A percentile compares a stretch with the other conserved stretches of the same genome.
phyloP scores from a whole-genome alignment of 2,797 vertebrate genomes.

The Nannoperca obscura region DNA sequence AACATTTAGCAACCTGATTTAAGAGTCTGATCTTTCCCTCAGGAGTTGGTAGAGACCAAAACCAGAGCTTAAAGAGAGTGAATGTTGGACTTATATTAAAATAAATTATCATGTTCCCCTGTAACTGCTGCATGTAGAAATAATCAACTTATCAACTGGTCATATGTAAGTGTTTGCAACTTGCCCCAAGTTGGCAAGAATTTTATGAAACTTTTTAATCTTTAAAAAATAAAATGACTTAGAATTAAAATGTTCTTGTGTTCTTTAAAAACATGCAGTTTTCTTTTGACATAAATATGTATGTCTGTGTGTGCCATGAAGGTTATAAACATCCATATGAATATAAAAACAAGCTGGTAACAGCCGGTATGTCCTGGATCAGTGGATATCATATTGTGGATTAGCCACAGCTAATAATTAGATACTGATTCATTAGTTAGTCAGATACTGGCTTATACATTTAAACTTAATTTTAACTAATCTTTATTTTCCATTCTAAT shows the following conservation, averaged over 20 bases:
- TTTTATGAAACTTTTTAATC: not conserved
- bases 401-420: constrained; percentile 7
- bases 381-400: not conserved
- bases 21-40: not conserved
- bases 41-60: not conserved
- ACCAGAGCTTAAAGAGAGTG: not conserved
- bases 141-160: not conserved
- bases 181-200: too few relatives aligned
- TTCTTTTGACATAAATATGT: not conserved
- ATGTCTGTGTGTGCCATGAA: not conserved
- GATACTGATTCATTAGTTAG: constrained; percentile 7
- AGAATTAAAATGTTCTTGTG: not conserved
- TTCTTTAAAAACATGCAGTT: not conserved
- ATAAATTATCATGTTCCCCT: not conserved
- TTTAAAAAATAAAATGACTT: not conserved
- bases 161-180: too few relatives aligned
- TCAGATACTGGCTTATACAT: constrained; percentile 9
- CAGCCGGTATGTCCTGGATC: not conserved
- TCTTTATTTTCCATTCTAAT: constrained; percentile 1
- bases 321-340: not conserved
- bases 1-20: not conserved
- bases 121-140: not conserved
- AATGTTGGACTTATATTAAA: not conserved
- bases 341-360: not conserved
- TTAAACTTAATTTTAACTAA: not conserved